Evolutionary conservation across 2,113 vertebrate genomes (phyloP).

Genomic region (Anhinga rufa): DNA sequence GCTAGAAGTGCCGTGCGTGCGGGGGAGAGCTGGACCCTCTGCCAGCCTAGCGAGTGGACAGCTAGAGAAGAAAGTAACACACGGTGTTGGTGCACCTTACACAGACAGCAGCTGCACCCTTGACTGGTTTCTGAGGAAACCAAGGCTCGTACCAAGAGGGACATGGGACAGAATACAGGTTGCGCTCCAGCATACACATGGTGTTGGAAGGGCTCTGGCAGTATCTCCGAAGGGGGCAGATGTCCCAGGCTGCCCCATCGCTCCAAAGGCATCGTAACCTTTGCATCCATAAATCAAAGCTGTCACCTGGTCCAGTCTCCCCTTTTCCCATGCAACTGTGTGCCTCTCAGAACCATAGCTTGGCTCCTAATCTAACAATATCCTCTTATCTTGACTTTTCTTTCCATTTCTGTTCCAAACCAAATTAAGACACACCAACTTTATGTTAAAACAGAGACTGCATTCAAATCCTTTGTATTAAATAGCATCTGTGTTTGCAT

Average conservation of each 20-base stretch:
- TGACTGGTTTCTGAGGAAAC: not conserved
- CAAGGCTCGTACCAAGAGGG: not conserved
- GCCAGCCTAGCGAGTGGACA: not conserved
- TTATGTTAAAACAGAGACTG: slow-evolving; percentile 48
- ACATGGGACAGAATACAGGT: not conserved
- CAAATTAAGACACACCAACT: slow-evolving; percentile 62
- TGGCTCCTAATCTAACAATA: not conserved
- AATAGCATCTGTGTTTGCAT: slow-evolving; percentile 72
- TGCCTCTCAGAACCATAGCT: not conserved
- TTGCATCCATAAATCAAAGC: not conserved
- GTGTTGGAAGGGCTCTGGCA: not conserved
- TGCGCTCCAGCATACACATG: not conserved
- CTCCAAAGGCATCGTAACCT: not conserved
- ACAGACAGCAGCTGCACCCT: not conserved
- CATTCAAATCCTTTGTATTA: slow-evolving; percentile 65
- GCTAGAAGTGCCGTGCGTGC: not conserved
- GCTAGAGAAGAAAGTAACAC: not conserved
- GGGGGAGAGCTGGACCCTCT: not conserved
- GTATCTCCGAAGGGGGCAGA: not conserved
- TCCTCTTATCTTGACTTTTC: slow-evolving; percentile 31
- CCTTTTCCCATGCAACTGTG: not conserved
- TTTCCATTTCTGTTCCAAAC: slow-evolving; percentile 35
- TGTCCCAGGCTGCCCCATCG: not conserved
- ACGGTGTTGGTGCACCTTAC: not conserved
- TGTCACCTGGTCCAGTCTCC: not conserved